phyloP scores from a whole-genome alignment of 2,113 vertebrate species.

The Globicephala melas region DNA sequence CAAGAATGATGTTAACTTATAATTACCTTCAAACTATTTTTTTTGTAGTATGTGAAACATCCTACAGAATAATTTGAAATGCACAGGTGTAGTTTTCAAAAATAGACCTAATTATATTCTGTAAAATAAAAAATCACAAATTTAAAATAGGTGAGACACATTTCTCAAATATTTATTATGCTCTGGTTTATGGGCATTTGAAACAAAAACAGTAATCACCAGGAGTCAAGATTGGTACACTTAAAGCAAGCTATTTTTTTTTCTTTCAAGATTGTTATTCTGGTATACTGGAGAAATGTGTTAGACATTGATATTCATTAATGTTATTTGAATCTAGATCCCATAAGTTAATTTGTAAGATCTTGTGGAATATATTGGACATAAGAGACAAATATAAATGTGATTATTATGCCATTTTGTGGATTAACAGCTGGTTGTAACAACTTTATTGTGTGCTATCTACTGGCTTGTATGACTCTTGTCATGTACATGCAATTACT shows the following conservation, averaged over 20 bases:
- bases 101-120: neutral
- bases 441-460: neutral
- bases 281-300: neutral
- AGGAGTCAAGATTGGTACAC: neutral
- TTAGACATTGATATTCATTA: neutral
- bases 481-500: neutral
- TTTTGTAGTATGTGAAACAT: neutral
- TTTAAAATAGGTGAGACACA: neutral
- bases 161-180: neutral
- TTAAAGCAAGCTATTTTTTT: neutral
- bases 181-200: neutral
- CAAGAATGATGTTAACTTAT: neutral
- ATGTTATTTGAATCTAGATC: neutral
- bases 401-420: neutral
- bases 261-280: neutral
- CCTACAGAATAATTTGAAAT: constrained; percentile 1
- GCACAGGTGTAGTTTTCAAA: neutral
- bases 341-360: neutral
- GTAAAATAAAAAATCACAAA: neutral
- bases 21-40: neutral
- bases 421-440: neutral
- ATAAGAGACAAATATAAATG: neutral
- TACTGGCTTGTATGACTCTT: neutral
- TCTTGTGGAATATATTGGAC: neutral
- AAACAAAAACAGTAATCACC: neutral